Evolutionary conservation across 2,113 vertebrate genomes (phyloP).

Genomic region (Platanista minor): DNA sequence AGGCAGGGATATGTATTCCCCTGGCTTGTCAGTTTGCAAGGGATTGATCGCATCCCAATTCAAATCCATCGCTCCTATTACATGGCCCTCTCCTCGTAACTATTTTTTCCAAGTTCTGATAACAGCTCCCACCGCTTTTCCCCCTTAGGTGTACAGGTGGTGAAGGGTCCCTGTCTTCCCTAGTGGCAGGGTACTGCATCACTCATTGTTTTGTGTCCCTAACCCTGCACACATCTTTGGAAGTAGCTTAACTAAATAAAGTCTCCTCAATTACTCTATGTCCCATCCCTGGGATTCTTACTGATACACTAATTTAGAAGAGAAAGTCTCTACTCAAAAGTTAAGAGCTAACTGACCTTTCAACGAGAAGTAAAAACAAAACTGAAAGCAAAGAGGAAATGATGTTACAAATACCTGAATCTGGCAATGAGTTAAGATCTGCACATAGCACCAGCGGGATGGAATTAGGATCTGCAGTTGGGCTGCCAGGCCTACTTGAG

Average conservation of each 20-base stretch:
- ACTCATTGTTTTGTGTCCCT: not conserved
- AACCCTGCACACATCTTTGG: not conserved
- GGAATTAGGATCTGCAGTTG: constrained; percentile 87
- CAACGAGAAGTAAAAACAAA: constrained; percentile 9
- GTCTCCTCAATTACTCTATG: not conserved
- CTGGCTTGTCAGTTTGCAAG: not conserved
- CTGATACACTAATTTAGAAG: not conserved
- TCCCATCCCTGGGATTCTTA: not conserved
- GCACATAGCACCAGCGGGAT: constrained; percentile 98
- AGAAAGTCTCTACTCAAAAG: constrained; percentile 7
- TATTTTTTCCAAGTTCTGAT: not conserved
- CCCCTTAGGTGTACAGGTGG: not conserved
- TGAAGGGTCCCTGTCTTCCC: not conserved
- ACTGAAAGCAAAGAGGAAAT: not conserved
- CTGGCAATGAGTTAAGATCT: constrained; percentile 98
- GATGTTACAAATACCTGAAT: constrained; percentile 88
- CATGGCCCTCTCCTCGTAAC: not conserved
- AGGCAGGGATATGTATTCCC: not conserved
- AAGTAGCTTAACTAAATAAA: constrained; percentile 11
- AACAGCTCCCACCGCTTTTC: not conserved
- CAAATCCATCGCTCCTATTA: not conserved
- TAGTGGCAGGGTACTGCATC: not conserved
- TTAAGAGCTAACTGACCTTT: not conserved
- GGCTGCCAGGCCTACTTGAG: constrained; percentile 85
- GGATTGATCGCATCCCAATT: not conserved